Evolutionary conservation across 2,888 invertebrate genomes (phyloP), one percentile per base, ranked within the genome.

Genomic region (Matsumyia berberina): DNA sequence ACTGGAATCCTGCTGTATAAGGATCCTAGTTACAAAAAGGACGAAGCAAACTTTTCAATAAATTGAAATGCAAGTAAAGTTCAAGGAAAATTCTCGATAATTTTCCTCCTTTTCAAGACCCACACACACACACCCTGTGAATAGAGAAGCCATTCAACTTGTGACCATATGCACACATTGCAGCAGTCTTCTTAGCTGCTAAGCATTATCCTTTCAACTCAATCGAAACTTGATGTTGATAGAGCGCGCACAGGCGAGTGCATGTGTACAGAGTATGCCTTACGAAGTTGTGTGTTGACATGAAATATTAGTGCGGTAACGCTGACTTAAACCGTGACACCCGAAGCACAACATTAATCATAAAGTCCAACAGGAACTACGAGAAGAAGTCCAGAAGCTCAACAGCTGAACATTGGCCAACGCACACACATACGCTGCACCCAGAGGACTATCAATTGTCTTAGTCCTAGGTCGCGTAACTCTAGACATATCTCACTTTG

Each of bases 271-370:
- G 7, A 46, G 15, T 39, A 35, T 60, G 60, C 46, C 17, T 39
- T 51, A 31, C 12, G n/a, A 29, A 11, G 31, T 60, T 39, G 60
- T 77, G 66, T 85, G 80, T 64, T 85, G 83, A 85, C 79, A 70
- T 85, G 83, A 85, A 85, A 85, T 85, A 79, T 85, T 85, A 85
- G 79, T 85, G 80, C 80, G 60, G 74, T 42, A 80, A 8, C 74
- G 70, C 60, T 76, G 85, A 85, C 74, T 80, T 57, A 53, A 70
- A 17, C 55, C 62, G 76, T 85, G 24, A 24, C 85, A 80, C 58
- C 49, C 19, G 58, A 58, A 46, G 85, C 70, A 70, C 70, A 70
- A 64, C 80, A 85, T 85, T 79, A 76, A 85, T 85, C 80, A 85
- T 80, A 85, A 76, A 79, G 69, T 73, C 62, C 66, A 73, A 58